Evolutionary conservation across 2,113 vertebrate genomes (phyloP).

Genomic region (Callorhinus ursinus): DNA sequence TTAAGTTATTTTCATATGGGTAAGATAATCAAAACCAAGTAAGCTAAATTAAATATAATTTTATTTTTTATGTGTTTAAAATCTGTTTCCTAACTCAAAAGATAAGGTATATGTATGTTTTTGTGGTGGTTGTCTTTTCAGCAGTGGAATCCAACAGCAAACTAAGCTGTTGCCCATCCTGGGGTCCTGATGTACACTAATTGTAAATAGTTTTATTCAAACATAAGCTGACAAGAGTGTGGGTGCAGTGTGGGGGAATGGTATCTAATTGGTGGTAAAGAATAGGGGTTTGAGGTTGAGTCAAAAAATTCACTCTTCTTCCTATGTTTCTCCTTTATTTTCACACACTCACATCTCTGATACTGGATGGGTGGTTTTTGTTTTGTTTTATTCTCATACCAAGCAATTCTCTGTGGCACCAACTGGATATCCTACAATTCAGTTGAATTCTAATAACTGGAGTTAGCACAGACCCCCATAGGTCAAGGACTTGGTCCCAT

Average conservation of each 20-base stretch:
- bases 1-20: slow-evolving; percentile 5
- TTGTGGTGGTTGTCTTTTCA: background rate
- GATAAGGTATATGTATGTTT: background rate
- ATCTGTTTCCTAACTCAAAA: background rate
- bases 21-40: background rate
- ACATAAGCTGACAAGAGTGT: background rate
- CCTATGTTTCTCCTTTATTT: background rate
- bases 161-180: background rate
- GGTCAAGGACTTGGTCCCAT: background rate
- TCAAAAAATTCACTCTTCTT: background rate
- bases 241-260: background rate
- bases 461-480: background rate
- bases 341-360: background rate
- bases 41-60: background rate
- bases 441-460: background rate
- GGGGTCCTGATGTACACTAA: background rate
- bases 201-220: background rate
- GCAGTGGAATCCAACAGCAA: background rate
- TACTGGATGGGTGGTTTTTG: background rate
- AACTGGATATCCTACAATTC: background rate
- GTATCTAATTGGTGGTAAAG: background rate
- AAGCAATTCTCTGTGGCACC: background rate
- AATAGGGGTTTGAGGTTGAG: background rate
- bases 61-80: background rate
- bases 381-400: background rate